Conservation (phyloP, 2,888 invertebrate genomes). For the Limnephilus auricula region DNA sequence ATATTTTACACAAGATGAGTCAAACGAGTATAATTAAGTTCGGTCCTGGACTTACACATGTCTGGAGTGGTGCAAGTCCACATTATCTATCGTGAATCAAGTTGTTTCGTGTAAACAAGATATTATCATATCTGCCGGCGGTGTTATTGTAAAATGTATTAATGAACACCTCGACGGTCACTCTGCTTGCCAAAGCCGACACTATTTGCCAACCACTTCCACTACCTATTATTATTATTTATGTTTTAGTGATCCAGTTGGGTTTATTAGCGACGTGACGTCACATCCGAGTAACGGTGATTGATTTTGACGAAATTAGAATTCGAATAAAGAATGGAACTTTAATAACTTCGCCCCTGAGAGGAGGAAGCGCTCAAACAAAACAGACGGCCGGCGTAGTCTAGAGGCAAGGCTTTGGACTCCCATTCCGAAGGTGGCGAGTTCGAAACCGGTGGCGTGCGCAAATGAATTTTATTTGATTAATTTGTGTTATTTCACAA, state of each 20-base stretch:
- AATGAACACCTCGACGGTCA: constrained; percentile 23
- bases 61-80: constrained; percentile 8
- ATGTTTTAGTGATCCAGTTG: constrained; percentile 16
- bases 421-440: too few relatives aligned
- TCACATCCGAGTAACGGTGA: constrained; percentile 46
- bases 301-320: constrained; percentile 44
- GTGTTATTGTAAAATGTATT: constrained; percentile 6
- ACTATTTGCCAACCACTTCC: constrained; percentile 13
- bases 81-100: constrained; percentile 25
- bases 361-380: not conserved
- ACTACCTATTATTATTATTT: constrained; percentile 16
- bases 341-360: constrained; percentile 16
- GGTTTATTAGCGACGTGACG: constrained; percentile 41
- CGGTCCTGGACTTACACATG: constrained; percentile 13
- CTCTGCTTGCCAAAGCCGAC: constrained; percentile 19
- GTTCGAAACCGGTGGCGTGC: too few relatives aligned
- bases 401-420: too few relatives aligned
- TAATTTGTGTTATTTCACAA: too few relatives aligned
- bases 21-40: not conserved
- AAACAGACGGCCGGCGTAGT: too few relatives aligned
- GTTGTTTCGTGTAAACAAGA: constrained; percentile 47
- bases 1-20: not conserved
- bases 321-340: constrained; percentile 38
- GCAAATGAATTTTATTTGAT: too few relatives aligned
- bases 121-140: constrained; percentile 29